A percentile compares a stretch with the other conserved stretches of the same genome.
Conservation (phyloP, 2,797 vertebrate genomes). For the Atherinosoma microstoma region DNA sequence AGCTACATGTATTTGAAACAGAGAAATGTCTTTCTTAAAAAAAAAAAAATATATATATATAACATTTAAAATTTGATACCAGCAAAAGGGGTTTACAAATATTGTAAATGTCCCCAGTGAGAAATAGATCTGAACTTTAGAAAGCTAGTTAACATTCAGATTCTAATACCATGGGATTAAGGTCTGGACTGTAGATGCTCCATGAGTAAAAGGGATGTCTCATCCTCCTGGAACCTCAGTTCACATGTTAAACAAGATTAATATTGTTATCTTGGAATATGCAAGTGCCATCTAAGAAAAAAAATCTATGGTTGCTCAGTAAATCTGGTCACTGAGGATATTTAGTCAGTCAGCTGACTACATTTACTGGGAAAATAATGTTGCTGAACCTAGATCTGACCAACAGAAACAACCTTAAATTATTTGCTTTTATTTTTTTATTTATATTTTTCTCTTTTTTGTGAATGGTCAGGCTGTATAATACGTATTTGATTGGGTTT, state of each 20-base stretch:
- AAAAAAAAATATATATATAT: too few relatives aligned
- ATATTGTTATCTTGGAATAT: not conserved
- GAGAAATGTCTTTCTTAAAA: too few relatives aligned
- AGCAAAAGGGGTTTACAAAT: too few relatives aligned
- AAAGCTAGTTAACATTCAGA: not conserved
- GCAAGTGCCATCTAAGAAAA: not conserved
- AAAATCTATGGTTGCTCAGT: not conserved
- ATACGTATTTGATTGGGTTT: not conserved
- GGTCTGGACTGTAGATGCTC: not conserved
- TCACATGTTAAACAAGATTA: not conserved
- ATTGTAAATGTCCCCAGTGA: not conserved
- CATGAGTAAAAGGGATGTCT: not conserved
- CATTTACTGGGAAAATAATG: too few relatives aligned
- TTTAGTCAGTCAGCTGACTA: too few relatives aligned
- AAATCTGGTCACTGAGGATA: not conserved
- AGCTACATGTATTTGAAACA: too few relatives aligned
- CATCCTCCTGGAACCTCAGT: not conserved
- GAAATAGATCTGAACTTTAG: not conserved
- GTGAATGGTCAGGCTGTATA: too few relatives aligned
- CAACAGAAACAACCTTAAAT: too few relatives aligned
- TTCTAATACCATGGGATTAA: not conserved
- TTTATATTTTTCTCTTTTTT: not conserved
- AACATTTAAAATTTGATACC: too few relatives aligned
- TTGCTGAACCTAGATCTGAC: too few relatives aligned
- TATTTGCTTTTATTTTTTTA: not conserved